Percentiles rank a stretch among this genome's conserved stretches.
Evolutionary conservation across 1,140 invertebrate species (phyloP).

Genomic region (Apis cerana): DNA sequence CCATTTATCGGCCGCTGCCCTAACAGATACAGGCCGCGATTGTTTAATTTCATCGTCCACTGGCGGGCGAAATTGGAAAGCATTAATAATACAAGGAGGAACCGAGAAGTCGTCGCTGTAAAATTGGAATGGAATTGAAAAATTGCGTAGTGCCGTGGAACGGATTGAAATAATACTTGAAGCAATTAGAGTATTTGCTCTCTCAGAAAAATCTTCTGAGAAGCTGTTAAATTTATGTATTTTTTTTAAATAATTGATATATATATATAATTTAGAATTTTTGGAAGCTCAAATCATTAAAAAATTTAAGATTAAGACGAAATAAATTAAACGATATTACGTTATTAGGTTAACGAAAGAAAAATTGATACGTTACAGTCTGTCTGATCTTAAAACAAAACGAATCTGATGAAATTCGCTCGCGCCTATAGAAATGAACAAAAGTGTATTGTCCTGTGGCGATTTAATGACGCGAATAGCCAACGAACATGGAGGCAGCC

Average conservation of each 20-base stretch:
- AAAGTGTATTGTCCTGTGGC: not conserved
- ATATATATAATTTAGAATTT: too few relatives aligned
- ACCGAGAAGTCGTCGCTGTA: not conserved
- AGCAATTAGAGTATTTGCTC: not conserved
- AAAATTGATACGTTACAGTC: too few relatives aligned
- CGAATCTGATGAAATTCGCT: not conserved
- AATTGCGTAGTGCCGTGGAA: not conserved
- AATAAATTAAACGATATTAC: too few relatives aligned
- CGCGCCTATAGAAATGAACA: not conserved
- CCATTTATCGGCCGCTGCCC: conserved; percentile 34
- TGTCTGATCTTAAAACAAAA: not conserved
- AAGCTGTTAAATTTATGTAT: not conserved
- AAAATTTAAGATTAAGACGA: too few relatives aligned
- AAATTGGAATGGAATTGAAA: not conserved
- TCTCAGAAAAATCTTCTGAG: not conserved
- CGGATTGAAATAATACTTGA: not conserved
- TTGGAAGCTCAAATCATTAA: too few relatives aligned
- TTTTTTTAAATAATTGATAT: too few relatives aligned
- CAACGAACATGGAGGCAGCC: not conserved
- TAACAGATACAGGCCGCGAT: conserved; percentile 24
- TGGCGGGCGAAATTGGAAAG: not conserved
- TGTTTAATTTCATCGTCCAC: conserved; percentile 21
- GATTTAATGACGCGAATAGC: not conserved
- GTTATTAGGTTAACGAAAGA: too few relatives aligned
- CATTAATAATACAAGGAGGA: conserved; percentile 9